phyloP scores from a whole-genome alignment of 2,888 invertebrate genomes.

The Lagria hirta region DNA sequence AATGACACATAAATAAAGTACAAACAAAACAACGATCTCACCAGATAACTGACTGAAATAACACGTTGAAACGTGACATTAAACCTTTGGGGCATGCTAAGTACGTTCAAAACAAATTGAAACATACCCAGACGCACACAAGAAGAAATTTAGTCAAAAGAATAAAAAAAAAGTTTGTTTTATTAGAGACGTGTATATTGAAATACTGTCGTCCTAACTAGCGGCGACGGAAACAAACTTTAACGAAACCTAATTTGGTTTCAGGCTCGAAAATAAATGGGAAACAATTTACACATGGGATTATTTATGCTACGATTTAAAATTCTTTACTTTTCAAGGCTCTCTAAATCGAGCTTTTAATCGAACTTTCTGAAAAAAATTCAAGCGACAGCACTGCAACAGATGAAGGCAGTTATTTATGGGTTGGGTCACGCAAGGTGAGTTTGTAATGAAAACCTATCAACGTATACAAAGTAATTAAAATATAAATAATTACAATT shows the following conservation, averaged over 20 bases:
- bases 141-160: conserved; percentile 9
- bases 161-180: conserved; percentile 28
- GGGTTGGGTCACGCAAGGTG: conserved; percentile 33
- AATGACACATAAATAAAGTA: too few relatives aligned
- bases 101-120: conserved; percentile 17
- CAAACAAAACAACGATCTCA: too few relatives aligned
- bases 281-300: conserved; percentile 38
- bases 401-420: conserved; percentile 29
- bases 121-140: conserved; percentile 18
- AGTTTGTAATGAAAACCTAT: conserved; percentile 31
- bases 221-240: conserved; percentile 38
- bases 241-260: conserved; percentile 40
- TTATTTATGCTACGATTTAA: conserved; percentile 33
- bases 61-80: conserved; percentile 21
- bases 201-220: conserved; percentile 34
- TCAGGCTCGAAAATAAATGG: conserved; percentile 38
- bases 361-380: conserved; percentile 2
- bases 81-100: conserved; percentile 13
- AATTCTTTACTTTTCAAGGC: conserved; percentile 26
- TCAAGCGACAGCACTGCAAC: conserved; percentile 9
- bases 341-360: conserved; percentile 10
- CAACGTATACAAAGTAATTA: conserved; percentile 31
- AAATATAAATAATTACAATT: conserved; percentile 30
- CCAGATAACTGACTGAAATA: too few relatives aligned
- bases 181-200: conserved; percentile 32